Percentiles rank a stretch among this genome's conserved stretches.
Conservation (phyloP, 2,797 vertebrate genomes). For the Darevskia nairensis region DNA sequence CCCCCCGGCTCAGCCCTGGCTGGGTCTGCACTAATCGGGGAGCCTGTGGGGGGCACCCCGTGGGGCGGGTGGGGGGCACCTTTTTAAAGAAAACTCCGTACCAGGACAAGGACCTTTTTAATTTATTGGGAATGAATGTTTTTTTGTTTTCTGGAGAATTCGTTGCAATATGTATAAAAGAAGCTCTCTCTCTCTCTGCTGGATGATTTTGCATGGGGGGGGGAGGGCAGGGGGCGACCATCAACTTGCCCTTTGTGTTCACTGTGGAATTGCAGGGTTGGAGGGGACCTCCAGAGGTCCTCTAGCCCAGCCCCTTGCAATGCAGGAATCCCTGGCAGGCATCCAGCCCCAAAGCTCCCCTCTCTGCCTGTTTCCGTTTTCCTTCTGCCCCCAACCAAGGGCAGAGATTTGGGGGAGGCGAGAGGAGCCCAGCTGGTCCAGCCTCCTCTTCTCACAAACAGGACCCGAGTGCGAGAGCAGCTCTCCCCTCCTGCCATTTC, state of each 20-base stretch:
- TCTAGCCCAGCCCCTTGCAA: too few relatives aligned
- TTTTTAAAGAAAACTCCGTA: conserved; percentile 67
- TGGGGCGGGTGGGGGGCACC: background rate
- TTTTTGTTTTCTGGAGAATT: conserved; percentile 71
- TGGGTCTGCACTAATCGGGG: conserved; percentile 53
- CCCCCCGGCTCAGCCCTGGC: conserved; percentile 45
- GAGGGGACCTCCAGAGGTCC: background rate
- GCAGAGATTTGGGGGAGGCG: too few relatives aligned
- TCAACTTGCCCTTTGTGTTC: too few relatives aligned
- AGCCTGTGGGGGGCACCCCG: conserved; percentile 14
- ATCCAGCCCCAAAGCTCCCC: too few relatives aligned
- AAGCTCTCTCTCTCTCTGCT: conserved; percentile 49
- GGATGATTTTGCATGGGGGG: background rate
- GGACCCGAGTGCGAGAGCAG: too few relatives aligned
- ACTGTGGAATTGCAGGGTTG: background rate
- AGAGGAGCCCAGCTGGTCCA: too few relatives aligned
- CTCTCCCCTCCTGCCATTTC: too few relatives aligned
- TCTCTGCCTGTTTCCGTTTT: too few relatives aligned
- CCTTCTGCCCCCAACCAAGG: too few relatives aligned
- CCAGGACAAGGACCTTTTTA: conserved; percentile 76
- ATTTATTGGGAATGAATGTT: conserved; percentile 80
- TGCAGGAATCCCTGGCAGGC: too few relatives aligned
- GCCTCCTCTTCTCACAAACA: too few relatives aligned
- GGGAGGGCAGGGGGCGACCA: background rate
- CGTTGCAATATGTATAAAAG: conserved; percentile 77